These are phyloP conservation scores for Tetraneura akinire DNA, from an alignment of 1,140 invertebrate species.

Conservation along the genomic window DNA sequence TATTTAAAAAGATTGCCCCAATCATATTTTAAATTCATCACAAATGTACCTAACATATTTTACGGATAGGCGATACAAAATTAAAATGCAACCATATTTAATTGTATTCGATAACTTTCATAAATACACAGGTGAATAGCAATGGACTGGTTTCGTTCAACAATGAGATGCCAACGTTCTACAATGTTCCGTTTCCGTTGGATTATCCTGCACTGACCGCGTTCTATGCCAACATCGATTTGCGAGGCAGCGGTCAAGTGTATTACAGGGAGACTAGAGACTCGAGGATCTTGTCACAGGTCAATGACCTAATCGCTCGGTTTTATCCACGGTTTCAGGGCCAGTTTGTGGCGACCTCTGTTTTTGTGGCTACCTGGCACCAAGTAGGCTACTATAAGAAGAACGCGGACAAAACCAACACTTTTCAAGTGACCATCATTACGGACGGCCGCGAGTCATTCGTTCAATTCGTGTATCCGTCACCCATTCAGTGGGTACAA, in stretches of 20 bases:
- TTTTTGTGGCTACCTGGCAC: constrained; percentile 77
- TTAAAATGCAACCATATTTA: too few species aligned
- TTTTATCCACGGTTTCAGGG: constrained; percentile 68
- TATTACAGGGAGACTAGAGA: constrained; percentile 78
- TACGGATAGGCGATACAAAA: too few species aligned
- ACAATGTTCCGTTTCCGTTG: constrained; percentile 86
- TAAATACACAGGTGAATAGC: constrained; percentile 74
- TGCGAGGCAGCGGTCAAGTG: constrained; percentile 70
- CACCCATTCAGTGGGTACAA: constrained; percentile 89
- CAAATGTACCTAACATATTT: too few species aligned
- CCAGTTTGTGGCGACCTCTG: constrained; percentile 68
- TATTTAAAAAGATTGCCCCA: too few species aligned
- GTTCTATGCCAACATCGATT: constrained; percentile 90
- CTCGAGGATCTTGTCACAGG: constrained; percentile 66
- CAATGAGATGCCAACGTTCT: constrained; percentile 79
- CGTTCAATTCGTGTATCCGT: constrained; percentile 81
- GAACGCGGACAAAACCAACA: constrained; percentile 68
- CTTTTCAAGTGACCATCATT: constrained; percentile 81
- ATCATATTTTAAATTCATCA: too few species aligned
- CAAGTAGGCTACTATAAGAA: constrained; percentile 69
- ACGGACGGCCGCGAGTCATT: constrained; percentile 81
- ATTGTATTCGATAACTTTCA: too few species aligned
- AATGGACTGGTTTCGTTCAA: constrained; percentile 90
- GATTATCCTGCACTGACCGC: constrained; percentile 88
- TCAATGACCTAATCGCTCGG: constrained; percentile 68